Percentiles rank a stretch among this genome's conserved stretches.
These are phyloP conservation scores for Spheniscus humboldti DNA, from an alignment of 2,797 vertebrate species.

Conservation along the genomic window DNA sequence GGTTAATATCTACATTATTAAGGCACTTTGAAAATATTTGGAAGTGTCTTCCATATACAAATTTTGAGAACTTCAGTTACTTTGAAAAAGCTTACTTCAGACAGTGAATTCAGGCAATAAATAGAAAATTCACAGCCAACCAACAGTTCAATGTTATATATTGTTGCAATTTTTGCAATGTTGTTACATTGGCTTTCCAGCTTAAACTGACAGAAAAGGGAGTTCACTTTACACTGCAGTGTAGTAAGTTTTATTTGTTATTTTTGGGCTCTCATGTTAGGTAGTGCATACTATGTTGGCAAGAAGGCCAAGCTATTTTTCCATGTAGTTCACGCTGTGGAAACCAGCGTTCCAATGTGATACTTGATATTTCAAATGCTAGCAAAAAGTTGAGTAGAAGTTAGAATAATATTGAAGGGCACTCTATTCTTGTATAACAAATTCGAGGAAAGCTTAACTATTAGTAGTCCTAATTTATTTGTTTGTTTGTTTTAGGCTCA, in stretches of 20 bases:
- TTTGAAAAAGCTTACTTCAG: not conserved
- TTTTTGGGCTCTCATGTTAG: conserved; percentile 36
- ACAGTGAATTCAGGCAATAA: not conserved
- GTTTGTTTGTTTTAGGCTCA: not conserved
- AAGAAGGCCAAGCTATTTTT: conserved; percentile 31
- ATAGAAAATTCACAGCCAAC: not conserved
- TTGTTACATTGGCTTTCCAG: not conserved
- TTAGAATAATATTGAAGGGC: conserved; percentile 27
- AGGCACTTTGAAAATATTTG: not conserved
- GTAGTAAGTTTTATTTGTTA: conserved; percentile 56
- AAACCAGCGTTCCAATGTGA: conserved; percentile 19
- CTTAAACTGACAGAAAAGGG: conserved; percentile 40
- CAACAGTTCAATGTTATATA: not conserved
- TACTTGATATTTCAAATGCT: conserved; percentile 37
- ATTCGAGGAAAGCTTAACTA: not conserved
- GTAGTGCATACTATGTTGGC: conserved; percentile 30
- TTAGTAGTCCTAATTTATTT: not conserved
- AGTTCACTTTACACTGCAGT: conserved; percentile 19
- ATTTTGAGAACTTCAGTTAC: not conserved
- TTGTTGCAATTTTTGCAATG: not conserved
- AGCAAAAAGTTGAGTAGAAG: conserved; percentile 42
- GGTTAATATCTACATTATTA: not conserved
- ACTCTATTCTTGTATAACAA: not conserved
- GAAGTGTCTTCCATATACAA: not conserved
- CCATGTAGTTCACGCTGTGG: conserved; percentile 55